These are phyloP conservation scores for Drosophila dunni DNA, from an alignment of 1,140 invertebrate species.

Conservation along the genomic window DNA sequence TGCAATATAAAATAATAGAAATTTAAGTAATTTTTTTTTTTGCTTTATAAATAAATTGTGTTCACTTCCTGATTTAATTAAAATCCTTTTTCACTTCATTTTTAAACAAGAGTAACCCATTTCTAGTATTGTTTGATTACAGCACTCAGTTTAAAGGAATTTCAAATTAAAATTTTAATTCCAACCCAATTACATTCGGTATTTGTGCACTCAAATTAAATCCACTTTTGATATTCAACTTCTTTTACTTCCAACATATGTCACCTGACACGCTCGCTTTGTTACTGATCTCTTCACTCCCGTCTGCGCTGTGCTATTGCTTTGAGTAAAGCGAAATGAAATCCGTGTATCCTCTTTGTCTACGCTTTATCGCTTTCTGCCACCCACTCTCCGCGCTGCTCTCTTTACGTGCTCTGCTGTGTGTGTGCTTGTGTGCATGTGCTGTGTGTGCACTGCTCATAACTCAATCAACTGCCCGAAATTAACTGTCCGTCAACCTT, in stretches of 20 bases:
- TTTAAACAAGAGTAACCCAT: no score
- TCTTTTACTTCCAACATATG: background rate
- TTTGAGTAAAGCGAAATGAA: constrained; percentile 9
- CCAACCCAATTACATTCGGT: constrained; percentile 13
- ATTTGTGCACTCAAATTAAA: constrained; percentile 1
- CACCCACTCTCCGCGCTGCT: background rate
- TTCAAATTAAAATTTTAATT: background rate
- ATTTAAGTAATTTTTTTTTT: no score
- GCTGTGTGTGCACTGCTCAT: constrained; percentile 41
- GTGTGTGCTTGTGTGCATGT: no score
- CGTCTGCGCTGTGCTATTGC: background rate
- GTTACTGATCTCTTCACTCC: background rate
- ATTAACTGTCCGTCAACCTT: constrained; percentile 58
- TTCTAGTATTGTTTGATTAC: no score
- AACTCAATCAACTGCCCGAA: constrained; percentile 58
- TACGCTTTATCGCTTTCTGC: background rate
- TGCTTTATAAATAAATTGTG: no score
- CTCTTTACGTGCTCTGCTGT: background rate
- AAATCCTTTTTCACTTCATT: no score
- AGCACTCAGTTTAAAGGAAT: background rate
- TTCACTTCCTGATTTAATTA: no score
- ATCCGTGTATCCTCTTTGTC: constrained; percentile 21
- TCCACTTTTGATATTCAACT: constrained; percentile 8
- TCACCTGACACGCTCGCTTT: background rate
- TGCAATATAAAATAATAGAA: no score